Conservation (phyloP, 2,113 vertebrate genomes). For the Synodontis membranacea region DNA sequence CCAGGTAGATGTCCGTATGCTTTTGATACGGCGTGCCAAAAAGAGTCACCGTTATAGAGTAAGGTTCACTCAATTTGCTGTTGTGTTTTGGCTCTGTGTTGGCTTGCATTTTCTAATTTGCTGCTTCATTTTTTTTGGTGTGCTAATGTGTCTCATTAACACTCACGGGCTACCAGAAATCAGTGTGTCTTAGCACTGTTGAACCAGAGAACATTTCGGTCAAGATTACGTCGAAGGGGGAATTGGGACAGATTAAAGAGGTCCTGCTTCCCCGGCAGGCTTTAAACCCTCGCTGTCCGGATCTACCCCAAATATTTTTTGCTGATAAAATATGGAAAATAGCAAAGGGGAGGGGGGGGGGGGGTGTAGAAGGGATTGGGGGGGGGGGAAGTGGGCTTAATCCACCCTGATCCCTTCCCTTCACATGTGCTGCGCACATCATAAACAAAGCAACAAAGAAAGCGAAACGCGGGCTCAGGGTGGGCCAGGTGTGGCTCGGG, state of each 20-base stretch:
- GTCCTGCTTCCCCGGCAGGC: slow-evolving; percentile 27
- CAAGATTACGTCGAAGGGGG: slow-evolving; percentile 35
- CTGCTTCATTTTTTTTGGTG: not conserved
- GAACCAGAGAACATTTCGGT: slow-evolving; percentile 22
- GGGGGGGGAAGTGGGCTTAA: slow-evolving; percentile 47
- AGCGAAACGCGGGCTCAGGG: slow-evolving; percentile 22
- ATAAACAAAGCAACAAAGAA: slow-evolving; percentile 58
- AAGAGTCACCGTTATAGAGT: too few species aligned
- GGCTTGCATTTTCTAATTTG: not conserved
- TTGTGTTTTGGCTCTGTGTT: not conserved
- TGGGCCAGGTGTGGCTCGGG: slow-evolving; percentile 28
- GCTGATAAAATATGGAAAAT: slow-evolving; percentile 49
- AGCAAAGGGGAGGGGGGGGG: slow-evolving; percentile 45
- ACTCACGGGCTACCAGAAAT: not conserved
- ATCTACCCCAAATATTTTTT: slow-evolving; percentile 59
- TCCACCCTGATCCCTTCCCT: slow-evolving; percentile 56
- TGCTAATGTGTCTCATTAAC: not conserved
- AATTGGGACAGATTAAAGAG: slow-evolving; percentile 25
- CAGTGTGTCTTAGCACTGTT: slow-evolving; percentile 10
- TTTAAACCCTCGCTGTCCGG: slow-evolving; percentile 64
- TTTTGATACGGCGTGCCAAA: not conserved
- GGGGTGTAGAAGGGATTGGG: slow-evolving; percentile 17
- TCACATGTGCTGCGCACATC: slow-evolving; percentile 42
- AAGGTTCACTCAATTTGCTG: not conserved
- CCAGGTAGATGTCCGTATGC: not conserved